phyloP scores from a whole-genome alignment of 2,113 vertebrate species.

The Chascanopsetta lugubris region DNA sequence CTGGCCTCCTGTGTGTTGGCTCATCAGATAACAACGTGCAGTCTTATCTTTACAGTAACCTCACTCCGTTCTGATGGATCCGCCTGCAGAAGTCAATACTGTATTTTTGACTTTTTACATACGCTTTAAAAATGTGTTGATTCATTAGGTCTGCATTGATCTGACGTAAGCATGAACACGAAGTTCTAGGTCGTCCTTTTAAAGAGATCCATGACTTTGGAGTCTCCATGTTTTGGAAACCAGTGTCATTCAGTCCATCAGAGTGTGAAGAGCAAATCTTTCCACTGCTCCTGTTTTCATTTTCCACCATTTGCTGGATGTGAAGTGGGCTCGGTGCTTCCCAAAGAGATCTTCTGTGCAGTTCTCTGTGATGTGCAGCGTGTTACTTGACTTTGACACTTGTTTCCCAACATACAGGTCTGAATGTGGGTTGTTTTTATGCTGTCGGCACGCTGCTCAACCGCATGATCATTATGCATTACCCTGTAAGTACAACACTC shows the following conservation, averaged over 20 bases:
- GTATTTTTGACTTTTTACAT: no score
- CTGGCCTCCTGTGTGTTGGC: not conserved
- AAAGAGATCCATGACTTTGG: constrained; percentile 14
- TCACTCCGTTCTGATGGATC: not conserved
- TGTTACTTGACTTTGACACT: constrained; percentile 4
- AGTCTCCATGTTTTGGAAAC: constrained; percentile 39
- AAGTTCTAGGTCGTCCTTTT: constrained; percentile 24
- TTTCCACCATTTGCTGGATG: not conserved
- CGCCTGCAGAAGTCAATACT: not conserved
- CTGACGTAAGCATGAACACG: not conserved
- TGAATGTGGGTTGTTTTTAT: constrained; percentile 95
- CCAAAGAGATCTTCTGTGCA: not conserved
- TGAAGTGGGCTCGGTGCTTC: not conserved
- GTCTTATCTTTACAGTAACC: not conserved
- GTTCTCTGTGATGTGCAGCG: not conserved
- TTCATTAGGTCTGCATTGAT: not conserved
- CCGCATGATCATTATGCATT: constrained; percentile 89
- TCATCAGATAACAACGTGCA: not conserved
- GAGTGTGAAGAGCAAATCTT: not conserved
- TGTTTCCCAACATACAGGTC: constrained; percentile 78
- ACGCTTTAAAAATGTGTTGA: not conserved
- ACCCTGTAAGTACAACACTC: constrained; percentile 84
- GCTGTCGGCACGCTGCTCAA: constrained; percentile 92
- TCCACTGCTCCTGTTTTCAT: not conserved
- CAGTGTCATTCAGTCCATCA: not conserved